Evolutionary conservation across 92 coral and sea anemone genomes (phyloP).

Genomic region (Umimayanthus kanabou): DNA sequence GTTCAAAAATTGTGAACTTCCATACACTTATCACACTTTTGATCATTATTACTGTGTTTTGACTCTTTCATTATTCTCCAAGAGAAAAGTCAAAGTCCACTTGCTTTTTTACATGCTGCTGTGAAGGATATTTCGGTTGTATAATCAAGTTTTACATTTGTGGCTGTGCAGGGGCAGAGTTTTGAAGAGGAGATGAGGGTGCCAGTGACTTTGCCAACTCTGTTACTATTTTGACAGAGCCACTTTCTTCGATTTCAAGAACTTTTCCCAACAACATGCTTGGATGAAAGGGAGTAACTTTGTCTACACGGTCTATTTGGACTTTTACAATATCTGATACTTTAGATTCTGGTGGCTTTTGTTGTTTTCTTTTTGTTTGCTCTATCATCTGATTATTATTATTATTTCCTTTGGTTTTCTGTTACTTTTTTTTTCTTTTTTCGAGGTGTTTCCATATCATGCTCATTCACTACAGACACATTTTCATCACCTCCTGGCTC

Average conservation of each 20-base stretch:
- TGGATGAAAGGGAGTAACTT: constrained; percentile 51
- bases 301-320: constrained; percentile 49
- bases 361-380: constrained; percentile 48
- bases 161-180: constrained; percentile 46
- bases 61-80: background rate
- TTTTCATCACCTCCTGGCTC: constrained; percentile 30
- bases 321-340: constrained; percentile 44
- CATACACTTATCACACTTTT: constrained; percentile 3
- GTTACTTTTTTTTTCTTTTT: constrained; percentile 40
- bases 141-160: constrained; percentile 38
- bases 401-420: constrained; percentile 46
- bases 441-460: constrained; percentile 29
- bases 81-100: constrained; percentile 30
- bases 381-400: constrained; percentile 49
- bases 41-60: constrained; percentile 13
- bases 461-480: background rate
- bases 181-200: constrained; percentile 36
- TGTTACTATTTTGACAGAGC: constrained; percentile 47
- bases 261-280: constrained; percentile 51
- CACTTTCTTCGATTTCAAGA: constrained; percentile 32
- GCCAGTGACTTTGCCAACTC: constrained; percentile 45
- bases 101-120: constrained; percentile 38
- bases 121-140: constrained; percentile 33
- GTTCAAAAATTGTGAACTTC: background rate
- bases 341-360: constrained; percentile 43